Evolutionary conservation across 1,140 invertebrate species (phyloP), one percentile per base, ranked within the genome.

Genomic region (Pissodes strobi): DNA sequence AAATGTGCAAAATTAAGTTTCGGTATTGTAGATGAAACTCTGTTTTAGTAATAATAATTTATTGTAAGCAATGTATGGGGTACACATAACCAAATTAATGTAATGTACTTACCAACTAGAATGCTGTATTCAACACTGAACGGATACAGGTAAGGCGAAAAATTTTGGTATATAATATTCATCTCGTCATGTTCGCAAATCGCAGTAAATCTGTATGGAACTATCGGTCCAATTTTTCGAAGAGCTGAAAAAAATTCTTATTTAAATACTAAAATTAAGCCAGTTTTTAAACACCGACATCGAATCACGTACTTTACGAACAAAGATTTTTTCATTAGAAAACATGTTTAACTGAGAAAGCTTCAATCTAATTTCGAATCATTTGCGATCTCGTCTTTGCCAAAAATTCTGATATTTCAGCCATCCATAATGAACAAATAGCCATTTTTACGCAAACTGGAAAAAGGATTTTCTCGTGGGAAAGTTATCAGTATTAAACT

Each of bases 81-180:
- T n/a, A n/a, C n/a, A n/a, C n/a, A n/a, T n/a, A 6, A 6, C 8
- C 4, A n/a, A 52, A 23, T 25, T 23, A 21, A 22, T 37, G 34
- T 12, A 12, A 3, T 22, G 19, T 2, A 62, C 80, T 79, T 78
- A 87, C 87, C 82, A 52, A 90, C 84, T 37, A 89, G 79, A 73
- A 90, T 88, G 74, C 85, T 88, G 74, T 87, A 90, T 76, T 90
- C 88, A 17, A 90, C 88, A 64, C 83, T 87, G 76, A 90, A 90
- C 2, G 88, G 88, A 73, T 88, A 90, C 10, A 90, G 75, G 74
- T 89, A 89, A 0, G 87, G 87, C 2, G 86, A 86, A 64, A 86
- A 82, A 70, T 82, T 79, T 70, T 83, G 79, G 61, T 83, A 80
- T 22, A 88, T 83, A 2, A 79, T 67, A 2, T 79, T 80, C 21